Evolutionary conservation across 1,140 invertebrate species (phyloP), one percentile per base, ranked within the genome.

Genomic region (Gonatopus flavifemur): DNA sequence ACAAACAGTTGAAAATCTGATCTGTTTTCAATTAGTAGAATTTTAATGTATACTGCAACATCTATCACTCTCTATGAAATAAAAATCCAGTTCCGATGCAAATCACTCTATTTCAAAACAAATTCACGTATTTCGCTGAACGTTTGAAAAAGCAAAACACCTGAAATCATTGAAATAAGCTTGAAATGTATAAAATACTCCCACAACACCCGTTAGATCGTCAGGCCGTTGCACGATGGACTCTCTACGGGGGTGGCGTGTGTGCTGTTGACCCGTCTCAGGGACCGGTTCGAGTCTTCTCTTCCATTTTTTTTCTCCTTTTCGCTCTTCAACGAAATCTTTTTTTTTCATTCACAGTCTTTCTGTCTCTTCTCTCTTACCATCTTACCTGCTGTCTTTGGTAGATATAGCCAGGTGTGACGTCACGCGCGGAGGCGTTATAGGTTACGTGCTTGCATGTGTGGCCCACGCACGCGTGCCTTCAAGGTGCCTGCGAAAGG

Each of bases 381-480:
- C n/a, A n/a, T n/a, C n/a, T n/a, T n/a, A n/a, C n/a, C n/a, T n/a
- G n/a, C n/a, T n/a, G n/a, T n/a, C n/a, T n/a, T n/a, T n/a, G n/a
- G n/a, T n/a, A n/a, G n/a, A 56, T 61, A 58, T 30, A 52, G 39
- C 50, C 41, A 60, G 49, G 47, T 59, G 60, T 69, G 67, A 69
- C 70, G 66, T 72, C 69, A 68, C 56, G 49, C 42, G 60, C 49
- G 66, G 62, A 69, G 69, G 69, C 66, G 69, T 68, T 60, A 69
- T 33, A 33, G 32, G 32, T 13, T 9, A 33, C 31, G 43, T 30
- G 28, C 28, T 22, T 28, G 24, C 21, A 6, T 13, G 41, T 30
- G 10, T 15, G 21, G 25, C 43, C 43, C 43, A 46, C 43, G 43
- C 43, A n/a, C n/a, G n/a, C n/a, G n/a, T n/a, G n/a, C n/a, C n/a